Base-by-base conservation (phyloP, 2,797 vertebrate genomes). In the Pipistrellus kuhlii region DNA sequence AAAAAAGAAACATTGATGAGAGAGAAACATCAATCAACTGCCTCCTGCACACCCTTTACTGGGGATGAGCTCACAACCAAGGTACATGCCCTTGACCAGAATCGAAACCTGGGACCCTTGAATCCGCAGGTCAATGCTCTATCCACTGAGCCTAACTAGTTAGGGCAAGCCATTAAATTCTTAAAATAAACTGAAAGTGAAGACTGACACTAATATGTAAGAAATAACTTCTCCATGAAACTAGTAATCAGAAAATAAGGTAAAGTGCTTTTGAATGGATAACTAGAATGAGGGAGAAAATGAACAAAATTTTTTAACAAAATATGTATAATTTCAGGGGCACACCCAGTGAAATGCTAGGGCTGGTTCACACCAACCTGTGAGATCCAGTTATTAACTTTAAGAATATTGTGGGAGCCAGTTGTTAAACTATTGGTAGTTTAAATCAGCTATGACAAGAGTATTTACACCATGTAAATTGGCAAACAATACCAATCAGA, bases 231-330 rank as follows among this genome's bases (percentile, higher is more conserved):
- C 25, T 75, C 68, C 35, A 82, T 64, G 21, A 25, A 85, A 85
- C 80, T n/a, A 91, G 27, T 85, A 62, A 89, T 75, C 44, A 94
- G 53, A 75, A 94, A 88, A 76, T 44, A 32, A 95, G 5, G 3
- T 72, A 44, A 73, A 88, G 32, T 69, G 20, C 51, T 44, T 80
- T 69, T 48, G 68, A 88, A 62, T 23, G 35, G 32, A 73, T 53
- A 86, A 69, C 8, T 64, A 71, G 51, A 20, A 86, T 8, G 8
- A 85, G 44, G 27, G 68, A 72, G 57, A 44, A 93, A 93, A 80
- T 59, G 23, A 73, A 51, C 9, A 55, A 6, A 25, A 27, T 55
- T 17, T 32, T 68, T 84, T 41, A 84, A 77, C 51, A 44, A 13
- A 81, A 86, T 93, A 51, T 62, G 41, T 69, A 53, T 73, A 75